phyloP scores from a whole-genome alignment of 2,888 invertebrate species.

The Campaea margaritaria region DNA sequence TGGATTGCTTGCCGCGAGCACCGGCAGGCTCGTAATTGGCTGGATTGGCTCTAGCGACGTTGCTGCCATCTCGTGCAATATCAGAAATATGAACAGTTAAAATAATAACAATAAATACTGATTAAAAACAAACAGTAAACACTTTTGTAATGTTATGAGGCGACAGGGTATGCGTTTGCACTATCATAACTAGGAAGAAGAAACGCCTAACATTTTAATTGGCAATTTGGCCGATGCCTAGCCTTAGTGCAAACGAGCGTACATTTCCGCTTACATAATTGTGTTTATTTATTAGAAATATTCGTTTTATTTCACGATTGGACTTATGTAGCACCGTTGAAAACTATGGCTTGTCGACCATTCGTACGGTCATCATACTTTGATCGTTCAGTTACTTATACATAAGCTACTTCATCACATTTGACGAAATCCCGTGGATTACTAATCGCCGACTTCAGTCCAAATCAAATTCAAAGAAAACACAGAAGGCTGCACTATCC shows the following conservation, averaged over 20 bases:
- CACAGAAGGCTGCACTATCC: constrained; percentile 1
- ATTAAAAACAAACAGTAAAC: neutral
- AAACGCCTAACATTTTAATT: neutral
- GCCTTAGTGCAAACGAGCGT: too few species aligned
- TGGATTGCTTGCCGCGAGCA: constrained; percentile 72
- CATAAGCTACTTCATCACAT: too few species aligned
- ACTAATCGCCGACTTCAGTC: neutral
- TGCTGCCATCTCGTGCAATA: constrained; percentile 40
- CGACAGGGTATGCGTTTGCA: neutral
- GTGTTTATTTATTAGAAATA: too few species aligned
- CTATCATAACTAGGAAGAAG: too few species aligned
- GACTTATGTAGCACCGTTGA: too few species aligned
- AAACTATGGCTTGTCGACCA: too few species aligned
- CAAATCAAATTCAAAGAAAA: neutral
- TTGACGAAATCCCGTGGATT: neutral
- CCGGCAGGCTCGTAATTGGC: constrained; percentile 67
- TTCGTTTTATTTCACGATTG: too few species aligned
- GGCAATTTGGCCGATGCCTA: neutral
- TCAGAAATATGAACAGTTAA: constrained; percentile 43
- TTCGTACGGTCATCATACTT: too few species aligned
- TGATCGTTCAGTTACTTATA: too few species aligned
- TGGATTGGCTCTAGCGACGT: constrained; percentile 56
- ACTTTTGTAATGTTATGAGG: neutral
- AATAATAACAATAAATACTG: constrained; percentile 8
- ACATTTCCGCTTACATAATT: too few species aligned